Percentiles rank a stretch among this genome's conserved stretches.
phyloP scores from a whole-genome alignment of 1,140 invertebrate species.

The Brachionus rubens region DNA sequence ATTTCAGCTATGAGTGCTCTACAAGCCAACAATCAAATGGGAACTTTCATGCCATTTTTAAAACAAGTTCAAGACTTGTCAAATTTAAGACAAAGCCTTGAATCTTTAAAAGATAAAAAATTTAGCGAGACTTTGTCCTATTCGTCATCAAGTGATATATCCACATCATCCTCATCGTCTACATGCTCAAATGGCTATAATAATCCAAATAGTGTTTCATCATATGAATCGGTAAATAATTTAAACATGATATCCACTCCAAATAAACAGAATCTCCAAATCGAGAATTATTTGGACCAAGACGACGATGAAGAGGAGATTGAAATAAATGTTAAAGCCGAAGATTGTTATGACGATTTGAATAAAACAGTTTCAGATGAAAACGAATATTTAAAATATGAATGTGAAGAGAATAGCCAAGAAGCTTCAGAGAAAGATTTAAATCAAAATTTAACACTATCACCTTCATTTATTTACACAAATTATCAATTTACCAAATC shows the following conservation, averaged over 20 bases:
- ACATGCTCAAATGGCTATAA: constrained; percentile 1
- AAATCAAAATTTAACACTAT: no score
- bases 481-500: no score
- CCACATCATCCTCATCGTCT: constrained; percentile 25
- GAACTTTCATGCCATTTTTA: not conserved
- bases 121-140: not conserved
- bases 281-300: not conserved
- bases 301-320: not conserved
- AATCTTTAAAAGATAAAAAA: not conserved
- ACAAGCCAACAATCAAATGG: not conserved
- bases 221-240: not conserved
- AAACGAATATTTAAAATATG: no score
- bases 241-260: not conserved
- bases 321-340: not conserved
- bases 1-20: not conserved
- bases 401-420: not conserved
- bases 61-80: not conserved
- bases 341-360: not conserved
- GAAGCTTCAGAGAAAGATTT: no score
- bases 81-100: not conserved
- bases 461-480: no score
- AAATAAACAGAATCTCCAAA: not conserved
- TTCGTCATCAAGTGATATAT: constrained; percentile 4
- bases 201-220: constrained; percentile 11
- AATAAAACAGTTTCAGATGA: no score